Evolutionary conservation across 2,888 invertebrate genomes (phyloP), one percentile per base, ranked within the genome.

Genomic region (Napeogenes sylphis): DNA sequence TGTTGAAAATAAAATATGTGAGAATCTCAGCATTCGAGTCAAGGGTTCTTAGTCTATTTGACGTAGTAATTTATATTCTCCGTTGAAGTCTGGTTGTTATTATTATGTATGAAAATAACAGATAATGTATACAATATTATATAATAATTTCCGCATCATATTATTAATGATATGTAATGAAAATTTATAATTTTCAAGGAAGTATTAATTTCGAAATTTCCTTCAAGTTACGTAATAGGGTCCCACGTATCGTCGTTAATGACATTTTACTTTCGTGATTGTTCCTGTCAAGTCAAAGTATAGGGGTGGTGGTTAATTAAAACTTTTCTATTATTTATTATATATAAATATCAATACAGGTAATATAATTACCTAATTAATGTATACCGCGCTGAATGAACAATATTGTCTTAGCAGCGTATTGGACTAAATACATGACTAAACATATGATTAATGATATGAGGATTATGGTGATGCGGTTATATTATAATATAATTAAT

Each of bases 241-340:
- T 45, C 66, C 46, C 66, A 72, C 76, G 78, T 81, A 80, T 83
- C 80, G 76, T 79, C 75, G 76, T 77, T 84, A 85, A 85, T 84
- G 83, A 84, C 84, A 76, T 85, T 85, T 83, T 84, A 83, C 82
- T 85, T 81, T 83, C 81, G 77, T 83, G 85, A 85, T 84, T 84
- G 84, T 85, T 80, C 81, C 81, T 78, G 82, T 82, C 84, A 76
- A 75, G 77, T 78, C 78, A 75, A 78, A 77, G 76, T 70, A 73
- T 70, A 70, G 70, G 72, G 75, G 70, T 73, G 73, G 66, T 64
- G 74, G 72, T 77, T 77, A 79, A 78, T 78, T 80, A 80, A 78
- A 79, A 77, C 78, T 75, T 62, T 51, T 30, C 51, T 51, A 30
- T 21, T 51, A 51, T 63, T 57, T 57, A 63, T 63, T 63, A 54